Evolutionary conservation across 2,888 invertebrate species (phyloP), one percentile per base, ranked within the genome.

Genomic region (Orthosia incerta): DNA sequence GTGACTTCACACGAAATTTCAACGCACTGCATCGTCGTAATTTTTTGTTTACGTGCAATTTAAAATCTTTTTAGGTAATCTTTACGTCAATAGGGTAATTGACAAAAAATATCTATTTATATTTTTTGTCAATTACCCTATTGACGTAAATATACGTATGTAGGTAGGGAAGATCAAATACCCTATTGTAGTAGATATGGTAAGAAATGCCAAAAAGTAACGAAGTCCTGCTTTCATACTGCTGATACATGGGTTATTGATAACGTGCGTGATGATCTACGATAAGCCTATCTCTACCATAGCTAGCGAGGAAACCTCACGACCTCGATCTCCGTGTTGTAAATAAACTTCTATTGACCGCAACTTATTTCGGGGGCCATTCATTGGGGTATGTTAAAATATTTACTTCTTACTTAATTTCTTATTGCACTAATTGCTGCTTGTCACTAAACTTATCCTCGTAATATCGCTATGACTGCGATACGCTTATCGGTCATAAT

Each of bases 271-370:
- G 64, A 67, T 57, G 72, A 63, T 59, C 86, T 87, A 85, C 87
- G 85, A 79, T 81, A 84, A 85, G 85, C 83, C 67, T 85, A 84
- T 70, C 71, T 79, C 82, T 85, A 81, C 79, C 76, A 85, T 86
- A 85, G 84, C 84, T 80, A 75, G 78, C 80, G 79, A 76, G 69
- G 71, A 71, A 74, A 77, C 64, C 61, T 53, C 53, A 64, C 50
- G 53, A 69, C 71, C 60, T 72, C 72, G 56, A 74, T 62, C 63
- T 72, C 67, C 60, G 39, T 63, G 65, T 66, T 72, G 71, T 70
- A 76, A 82, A 72, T 80, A 71, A 76, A 76, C 16, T 57, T 70
- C 60, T 69, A 74, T 67, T 60, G 57, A 57, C 56, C 55, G 51
- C 61, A 66, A 67, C 39, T 67, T 62, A 74, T 18, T 56, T 68